phyloP scores from a whole-genome alignment of 1,140 invertebrate genomes.

The Bombyx mori region ASM3026992v2 NC_085117.1:659001-659500 shows the following conservation, averaged over 20 bases:
- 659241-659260: neutral
- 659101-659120: neutral
- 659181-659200: constrained; percentile 43
- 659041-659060: too few species aligned
- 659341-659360: too few species aligned
- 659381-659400: too few species aligned
- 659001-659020: too few species aligned
- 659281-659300: neutral
- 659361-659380: too few species aligned
- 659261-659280: neutral
- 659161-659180: constrained; percentile 32
- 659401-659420: too few species aligned
- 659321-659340: neutral
- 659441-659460: too few species aligned
- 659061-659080: too few species aligned
- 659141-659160: constrained; percentile 48
- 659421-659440: too few species aligned
- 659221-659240: constrained; percentile 32
- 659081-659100: neutral
- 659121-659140: constrained; percentile 43
- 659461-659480: too few species aligned
- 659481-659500: too few species aligned
- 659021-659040: neutral
- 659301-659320: neutral
- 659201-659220: constrained; percentile 41